These are phyloP conservation scores for Ephialtes manifestator DNA, from an alignment of 2,888 invertebrate species.

Conservation along the genomic window DNA sequence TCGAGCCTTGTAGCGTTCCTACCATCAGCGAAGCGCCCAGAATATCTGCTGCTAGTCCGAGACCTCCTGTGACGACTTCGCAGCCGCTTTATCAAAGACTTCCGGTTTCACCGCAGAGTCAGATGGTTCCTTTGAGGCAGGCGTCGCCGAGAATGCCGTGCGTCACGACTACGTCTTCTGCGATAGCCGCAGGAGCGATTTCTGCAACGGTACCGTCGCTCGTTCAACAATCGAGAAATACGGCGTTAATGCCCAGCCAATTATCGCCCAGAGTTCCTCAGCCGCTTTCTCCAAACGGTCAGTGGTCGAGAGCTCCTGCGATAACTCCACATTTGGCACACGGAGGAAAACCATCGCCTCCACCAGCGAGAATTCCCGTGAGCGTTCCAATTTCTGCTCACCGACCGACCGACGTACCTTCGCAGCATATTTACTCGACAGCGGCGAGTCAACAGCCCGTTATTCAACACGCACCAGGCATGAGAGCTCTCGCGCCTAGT, in stretches of 20 bases:
- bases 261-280: slow-evolving; percentile 79
- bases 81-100: slow-evolving; percentile 81
- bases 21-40: slow-evolving; percentile 77
- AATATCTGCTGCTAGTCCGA: slow-evolving; percentile 74
- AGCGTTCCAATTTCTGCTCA: slow-evolving; percentile 82
- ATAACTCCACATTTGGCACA: slow-evolving; percentile 76
- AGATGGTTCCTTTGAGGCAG: slow-evolving; percentile 79
- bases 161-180: slow-evolving; percentile 73
- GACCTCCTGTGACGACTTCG: slow-evolving; percentile 73
- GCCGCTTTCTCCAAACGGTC: slow-evolving; percentile 83
- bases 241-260: slow-evolving; percentile 78
- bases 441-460: slow-evolving; percentile 84
- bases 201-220: slow-evolving; percentile 74
- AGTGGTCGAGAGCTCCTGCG: slow-evolving; percentile 80
- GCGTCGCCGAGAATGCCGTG: slow-evolving; percentile 81
- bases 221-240: slow-evolving; percentile 79
- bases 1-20: slow-evolving; percentile 77
- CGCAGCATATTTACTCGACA: slow-evolving; percentile 83
- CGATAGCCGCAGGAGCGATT: slow-evolving; percentile 68
- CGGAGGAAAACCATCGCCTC: slow-evolving; percentile 74
- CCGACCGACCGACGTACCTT: slow-evolving; percentile 77
- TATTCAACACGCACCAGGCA: slow-evolving; percentile 84
- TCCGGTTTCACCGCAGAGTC: slow-evolving; percentile 81
- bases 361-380: slow-evolving; percentile 81
- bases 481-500: slow-evolving; percentile 82